Conservation (phyloP, 2,797 vertebrate genomes). For the Oreortyx pictus region DNA sequence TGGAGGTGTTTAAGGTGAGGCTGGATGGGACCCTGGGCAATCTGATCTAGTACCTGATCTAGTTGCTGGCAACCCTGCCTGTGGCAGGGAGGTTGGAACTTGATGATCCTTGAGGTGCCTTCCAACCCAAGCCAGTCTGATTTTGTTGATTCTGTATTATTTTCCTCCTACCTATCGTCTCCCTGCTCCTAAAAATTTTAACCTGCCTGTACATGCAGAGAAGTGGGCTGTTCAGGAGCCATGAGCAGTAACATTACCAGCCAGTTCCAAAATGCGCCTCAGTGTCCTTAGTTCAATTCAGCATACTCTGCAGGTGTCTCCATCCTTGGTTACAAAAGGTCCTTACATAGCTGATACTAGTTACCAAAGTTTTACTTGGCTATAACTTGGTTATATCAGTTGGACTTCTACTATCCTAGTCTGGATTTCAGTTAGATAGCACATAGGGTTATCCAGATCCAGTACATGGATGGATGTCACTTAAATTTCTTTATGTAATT, state of each 20-base stretch:
- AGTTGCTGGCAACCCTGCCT: too few species aligned
- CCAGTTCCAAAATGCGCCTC: background rate
- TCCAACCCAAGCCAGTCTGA: too few species aligned
- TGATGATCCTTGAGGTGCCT: too few species aligned
- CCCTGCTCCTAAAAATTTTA: background rate
- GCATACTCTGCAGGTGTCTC: background rate
- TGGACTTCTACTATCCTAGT: rapidly evolving
- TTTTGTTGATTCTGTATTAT: too few species aligned
- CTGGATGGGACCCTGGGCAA: too few species aligned
- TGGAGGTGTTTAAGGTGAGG: too few species aligned
- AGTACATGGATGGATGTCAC: background rate
- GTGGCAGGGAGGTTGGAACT: too few species aligned
- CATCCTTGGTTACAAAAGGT: background rate
- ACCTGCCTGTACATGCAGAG: background rate
- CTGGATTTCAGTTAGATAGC: background rate
- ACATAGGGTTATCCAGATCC: background rate
- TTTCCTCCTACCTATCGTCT: background rate
- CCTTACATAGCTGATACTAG: background rate
- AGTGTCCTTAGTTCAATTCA: background rate
- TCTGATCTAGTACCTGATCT: too few species aligned
- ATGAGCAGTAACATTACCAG: background rate
- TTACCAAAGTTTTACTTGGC: background rate
- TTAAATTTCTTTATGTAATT: background rate
- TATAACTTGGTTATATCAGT: background rate
- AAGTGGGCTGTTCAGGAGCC: background rate